These are phyloP conservation scores for Gonatopus flavifemur DNA, from an alignment of 1,140 invertebrate genomes.

Conservation along the genomic window DNA sequence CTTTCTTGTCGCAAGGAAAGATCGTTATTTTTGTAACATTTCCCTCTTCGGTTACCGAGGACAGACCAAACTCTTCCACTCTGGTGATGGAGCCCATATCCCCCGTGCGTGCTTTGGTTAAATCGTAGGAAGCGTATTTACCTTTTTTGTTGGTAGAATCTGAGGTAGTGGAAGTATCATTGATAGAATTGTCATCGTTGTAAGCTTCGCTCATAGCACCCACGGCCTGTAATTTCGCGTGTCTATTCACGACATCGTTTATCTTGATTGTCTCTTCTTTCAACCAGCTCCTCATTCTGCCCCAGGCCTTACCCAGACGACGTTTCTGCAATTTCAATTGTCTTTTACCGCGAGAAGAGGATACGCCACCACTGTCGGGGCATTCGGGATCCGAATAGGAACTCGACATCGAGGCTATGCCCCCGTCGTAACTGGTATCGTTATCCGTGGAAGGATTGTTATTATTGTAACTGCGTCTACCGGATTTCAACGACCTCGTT, in stretches of 20 bases:
- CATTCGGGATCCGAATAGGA: slow-evolving; percentile 36
- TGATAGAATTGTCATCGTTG: background rate
- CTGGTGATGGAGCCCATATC: slow-evolving; percentile 34
- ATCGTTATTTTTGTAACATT: slow-evolving; percentile 2
- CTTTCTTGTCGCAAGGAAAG: slow-evolving; percentile 3
- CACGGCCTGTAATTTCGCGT: slow-evolving; percentile 55
- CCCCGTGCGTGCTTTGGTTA: slow-evolving; percentile 32
- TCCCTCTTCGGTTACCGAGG: slow-evolving; percentile 31
- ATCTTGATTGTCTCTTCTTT: slow-evolving; percentile 56
- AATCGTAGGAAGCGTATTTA: slow-evolving; percentile 43
- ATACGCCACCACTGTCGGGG: slow-evolving; percentile 4
- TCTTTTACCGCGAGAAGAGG: background rate
- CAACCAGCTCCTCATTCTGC: slow-evolving; percentile 58
- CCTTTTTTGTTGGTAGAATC: background rate
- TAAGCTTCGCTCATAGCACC: slow-evolving; percentile 30
- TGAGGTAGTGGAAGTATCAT: background rate
- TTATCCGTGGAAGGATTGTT: slow-evolving; percentile 17
- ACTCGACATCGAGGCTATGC: slow-evolving; percentile 19
- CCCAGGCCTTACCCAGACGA: slow-evolving; percentile 58
- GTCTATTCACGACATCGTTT: slow-evolving; percentile 56
- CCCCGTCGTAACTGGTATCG: slow-evolving; percentile 14
- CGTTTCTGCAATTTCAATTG: slow-evolving; percentile 50
- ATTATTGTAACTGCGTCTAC: slow-evolving; percentile 15
- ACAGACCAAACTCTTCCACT: slow-evolving; percentile 43
- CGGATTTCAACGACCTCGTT: slow-evolving; percentile 19